Percentiles rank a stretch among this genome's conserved stretches.
Conservation (phyloP, 1,140 invertebrate genomes). For the Parapsyche elsis region DNA sequence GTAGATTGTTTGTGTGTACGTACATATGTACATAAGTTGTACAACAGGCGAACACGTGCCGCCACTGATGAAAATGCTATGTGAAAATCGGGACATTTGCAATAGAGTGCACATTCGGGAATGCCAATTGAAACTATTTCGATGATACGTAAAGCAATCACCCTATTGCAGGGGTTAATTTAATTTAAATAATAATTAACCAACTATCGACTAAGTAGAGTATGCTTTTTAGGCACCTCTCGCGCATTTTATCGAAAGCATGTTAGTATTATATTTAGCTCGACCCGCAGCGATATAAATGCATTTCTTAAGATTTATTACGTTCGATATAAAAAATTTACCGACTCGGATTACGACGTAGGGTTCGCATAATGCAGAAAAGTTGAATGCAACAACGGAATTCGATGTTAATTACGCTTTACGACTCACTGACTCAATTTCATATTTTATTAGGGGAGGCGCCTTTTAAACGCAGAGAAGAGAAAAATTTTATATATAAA, state of each 20-base stretch:
- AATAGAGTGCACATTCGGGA: no score
- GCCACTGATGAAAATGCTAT: background rate
- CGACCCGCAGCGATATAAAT: background rate
- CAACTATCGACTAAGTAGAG: background rate
- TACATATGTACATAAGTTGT: background rate
- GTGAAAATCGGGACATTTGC: no score
- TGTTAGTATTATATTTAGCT: background rate
- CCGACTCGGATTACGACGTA: background rate
- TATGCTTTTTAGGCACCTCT: background rate
- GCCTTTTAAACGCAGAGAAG: no score
- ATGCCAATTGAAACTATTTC: no score
- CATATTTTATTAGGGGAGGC: no score
- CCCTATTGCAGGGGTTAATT: no score
- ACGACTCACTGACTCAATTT: background rate
- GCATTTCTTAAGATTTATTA: background rate
- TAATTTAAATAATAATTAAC: no score
- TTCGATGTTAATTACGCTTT: background rate
- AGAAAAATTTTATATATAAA: no score
- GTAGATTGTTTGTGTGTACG: background rate
- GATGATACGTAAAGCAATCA: no score
- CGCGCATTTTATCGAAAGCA: background rate
- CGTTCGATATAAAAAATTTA: background rate
- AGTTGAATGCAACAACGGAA: background rate
- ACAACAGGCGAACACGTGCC: no score
- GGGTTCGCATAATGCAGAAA: background rate